Evolutionary conservation across 2,888 invertebrate species (phyloP), one percentile per base, ranked within the genome.

Genomic region (Himalopsyche japonica): DNA sequence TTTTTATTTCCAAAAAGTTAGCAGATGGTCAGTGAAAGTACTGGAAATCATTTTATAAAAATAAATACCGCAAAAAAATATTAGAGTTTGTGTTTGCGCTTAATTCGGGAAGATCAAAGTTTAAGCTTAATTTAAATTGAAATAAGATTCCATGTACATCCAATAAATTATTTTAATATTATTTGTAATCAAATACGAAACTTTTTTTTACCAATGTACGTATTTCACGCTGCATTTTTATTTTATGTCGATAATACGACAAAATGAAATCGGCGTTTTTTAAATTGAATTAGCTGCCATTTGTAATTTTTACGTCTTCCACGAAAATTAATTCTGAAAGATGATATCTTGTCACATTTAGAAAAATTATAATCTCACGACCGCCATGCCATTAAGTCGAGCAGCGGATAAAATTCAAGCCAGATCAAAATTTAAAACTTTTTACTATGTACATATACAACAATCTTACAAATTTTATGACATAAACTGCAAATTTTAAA

Each of bases 321-420:
- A n/a, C n/a, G 32, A 37, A 78, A 78, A 78, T 78, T 78, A 78
- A 78, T 78, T 78, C 37, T 78, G 43, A 78, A 78, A 78, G 37
- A 78, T 78, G 78, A 78, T 43, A 78, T 37, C 37, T 32, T 37
- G 43, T 78, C 34, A 78, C 34, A 37, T 20, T 18, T 12, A 20
- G 78, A 78, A 37, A 37, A 78, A 37, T 49, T 49, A 49, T 49
- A n/a, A 49, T 76, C 76, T 18, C 27, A 7, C 20, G 76, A 49
- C 49, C 20, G 49, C 49, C 49, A 8, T 8, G 49, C 49, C 49
- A 48, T 48, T 48, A 49, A 18, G 18, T 49, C 49, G 49, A 49
- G n/a, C 4, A n/a, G 49, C n/a, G 49, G 49, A n/a, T 1, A n/a
- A 49, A 49, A 49, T 49, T 49, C n/a, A n/a, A 20, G 7, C 8